A percentile compares a stretch with the other conserved stretches of the same genome.
phyloP scores from a whole-genome alignment of 2,113 vertebrate species.

The Serinus canaria region DNA sequence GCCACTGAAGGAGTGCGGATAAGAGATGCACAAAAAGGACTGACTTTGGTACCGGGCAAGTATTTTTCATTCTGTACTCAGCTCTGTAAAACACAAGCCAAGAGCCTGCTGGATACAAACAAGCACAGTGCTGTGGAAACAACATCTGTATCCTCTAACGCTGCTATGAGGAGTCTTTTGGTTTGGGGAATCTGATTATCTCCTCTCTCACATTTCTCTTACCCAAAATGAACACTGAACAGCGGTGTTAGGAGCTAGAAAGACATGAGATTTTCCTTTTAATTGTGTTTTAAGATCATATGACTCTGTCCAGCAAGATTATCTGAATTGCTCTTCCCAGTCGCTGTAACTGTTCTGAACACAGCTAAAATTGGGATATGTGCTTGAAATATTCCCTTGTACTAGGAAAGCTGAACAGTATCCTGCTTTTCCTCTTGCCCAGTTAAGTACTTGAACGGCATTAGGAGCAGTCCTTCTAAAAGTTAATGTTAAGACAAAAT shows the following conservation, averaged over 20 bases:
- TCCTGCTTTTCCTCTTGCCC: background rate
- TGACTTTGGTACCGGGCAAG: background rate
- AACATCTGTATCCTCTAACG: background rate
- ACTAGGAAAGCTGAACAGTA: background rate
- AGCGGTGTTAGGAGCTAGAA: background rate
- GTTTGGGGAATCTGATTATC: background rate
- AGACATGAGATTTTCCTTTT: background rate
- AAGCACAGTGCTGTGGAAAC: constrained; percentile 4
- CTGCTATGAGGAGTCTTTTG: background rate
- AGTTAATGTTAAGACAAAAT: background rate
- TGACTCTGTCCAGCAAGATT: background rate
- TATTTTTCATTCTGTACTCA: constrained; percentile 17
- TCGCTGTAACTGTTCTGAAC: background rate
- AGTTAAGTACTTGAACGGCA: background rate
- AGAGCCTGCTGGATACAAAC: background rate
- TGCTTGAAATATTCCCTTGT: background rate
- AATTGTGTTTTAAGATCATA: background rate
- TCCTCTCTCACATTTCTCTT: constrained; percentile 11
- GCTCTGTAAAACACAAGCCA: constrained; percentile 20
- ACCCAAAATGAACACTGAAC: background rate
- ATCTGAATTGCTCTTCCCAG: background rate
- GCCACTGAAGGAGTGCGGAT: background rate
- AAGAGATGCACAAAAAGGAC: constrained; percentile 1
- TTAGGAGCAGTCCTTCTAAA: background rate
- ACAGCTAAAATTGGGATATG: background rate